Base-by-base conservation (phyloP, 1,140 invertebrate genomes). In the Rhizoglyphus robini region DNA sequence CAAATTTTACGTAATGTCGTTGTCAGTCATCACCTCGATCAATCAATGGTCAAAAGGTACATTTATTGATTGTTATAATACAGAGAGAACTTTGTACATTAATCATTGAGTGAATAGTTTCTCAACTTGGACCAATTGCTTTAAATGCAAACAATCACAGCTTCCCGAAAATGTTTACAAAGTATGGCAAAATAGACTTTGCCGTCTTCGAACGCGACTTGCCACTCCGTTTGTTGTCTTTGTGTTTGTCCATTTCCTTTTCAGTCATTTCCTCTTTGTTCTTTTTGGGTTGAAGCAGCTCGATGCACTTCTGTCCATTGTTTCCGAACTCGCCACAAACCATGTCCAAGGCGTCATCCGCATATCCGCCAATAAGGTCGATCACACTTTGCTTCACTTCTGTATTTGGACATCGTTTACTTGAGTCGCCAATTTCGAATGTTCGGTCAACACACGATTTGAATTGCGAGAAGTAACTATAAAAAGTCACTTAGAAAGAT, bases 321-420 rank as follows among this genome's bases (percentile, higher is more conserved):
- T 25, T 32, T 11, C 51, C 51, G 23, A 54, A 54, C 20, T 54
- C 51, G 8, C 51, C 51, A 23, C 51, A 54, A 5, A 54, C 51
- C 51, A 54, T 54, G 15, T 54, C 51, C 51, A 54, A 27, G 8
- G 51, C 51, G 20, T 54, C 51, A 20, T 54, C 51, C 8, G 23
- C 51, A 54, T 54, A 54, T 25, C 51, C 51, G 51, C 51, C 51
- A 54, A 54, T 54, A 8, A 54, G 20, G 31, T 54, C 51, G 31
- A 54, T 32, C 20, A 54, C 51, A 20, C 20, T 54, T 32, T 54
- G 51, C 51, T 54, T 54, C 15, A 27, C 20, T 23, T 54, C 20
- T 23, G 8, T 23, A 8, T 5, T 54, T 25, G 51, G 51, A 54
- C 51, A 54, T 54, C 20, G 8, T 32, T 54, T 5, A 11, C 20